Evolutionary conservation across 2,888 invertebrate species (phyloP).

Genomic region (Cephus spinipes): DNA sequence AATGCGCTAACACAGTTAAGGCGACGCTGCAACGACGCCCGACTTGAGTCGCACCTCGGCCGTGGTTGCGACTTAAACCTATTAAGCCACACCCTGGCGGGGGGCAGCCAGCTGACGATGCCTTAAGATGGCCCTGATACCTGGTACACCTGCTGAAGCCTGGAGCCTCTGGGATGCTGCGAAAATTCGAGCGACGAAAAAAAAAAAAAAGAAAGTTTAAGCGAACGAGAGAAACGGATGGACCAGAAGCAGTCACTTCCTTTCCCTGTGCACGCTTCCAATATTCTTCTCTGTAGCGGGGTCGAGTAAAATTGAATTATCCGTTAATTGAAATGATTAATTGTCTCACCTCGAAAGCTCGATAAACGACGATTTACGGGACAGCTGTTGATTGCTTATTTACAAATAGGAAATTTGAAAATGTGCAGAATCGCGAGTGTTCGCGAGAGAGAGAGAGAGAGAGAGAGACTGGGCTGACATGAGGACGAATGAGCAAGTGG

Average conservation of each 20-base stretch:
- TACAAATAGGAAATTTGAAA: constrained; percentile 68
- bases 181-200: constrained; percentile 10
- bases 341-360: constrained; percentile 60
- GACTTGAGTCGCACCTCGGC: neutral
- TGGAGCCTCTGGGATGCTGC: constrained; percentile 7
- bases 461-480: constrained; percentile 20
- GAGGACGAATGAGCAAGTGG: constrained; percentile 19
- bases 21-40: constrained; percentile 26
- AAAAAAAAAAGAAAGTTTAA: neutral
- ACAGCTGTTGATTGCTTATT: constrained; percentile 63
- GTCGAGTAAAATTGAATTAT: constrained; percentile 59
- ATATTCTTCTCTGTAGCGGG: constrained; percentile 59
- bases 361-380: neutral
- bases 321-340: constrained; percentile 67
- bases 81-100: neutral
- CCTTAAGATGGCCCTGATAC: neutral
- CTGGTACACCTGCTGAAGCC: neutral
- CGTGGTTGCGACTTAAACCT: constrained; percentile 2
- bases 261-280: constrained; percentile 52
- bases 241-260: constrained; percentile 42
- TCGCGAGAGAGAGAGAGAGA: constrained; percentile 18
- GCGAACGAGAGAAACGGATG: neutral
- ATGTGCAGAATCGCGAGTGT: constrained; percentile 57
- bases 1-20: constrained; percentile 61
- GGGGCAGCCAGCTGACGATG: constrained; percentile 22